Base-by-base conservation (phyloP, 2,113 vertebrate species). In the Aramus guarauna region DNA sequence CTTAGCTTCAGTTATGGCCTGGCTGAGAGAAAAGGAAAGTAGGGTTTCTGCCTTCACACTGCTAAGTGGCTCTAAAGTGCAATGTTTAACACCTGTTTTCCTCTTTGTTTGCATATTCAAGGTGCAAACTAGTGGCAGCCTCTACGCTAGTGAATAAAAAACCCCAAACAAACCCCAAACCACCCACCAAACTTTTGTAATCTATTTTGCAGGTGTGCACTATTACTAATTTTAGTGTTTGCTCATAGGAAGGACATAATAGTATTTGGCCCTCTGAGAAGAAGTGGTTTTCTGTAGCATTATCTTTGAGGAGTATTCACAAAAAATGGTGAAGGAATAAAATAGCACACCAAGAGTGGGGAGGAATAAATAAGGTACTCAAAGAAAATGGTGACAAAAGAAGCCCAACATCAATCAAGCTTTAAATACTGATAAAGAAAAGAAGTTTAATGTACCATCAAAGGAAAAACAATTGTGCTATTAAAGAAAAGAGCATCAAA, bases 401-500 rank as follows among this genome's bases (percentile, higher is more conserved):
- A 75, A 94, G 72, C 69, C 26, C 32, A 91, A 78, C 47, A 87
- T 85, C 88, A 93, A 94, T 85, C 80, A 84, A 85, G 88, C 52
- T 90, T 95, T 74, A 97, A 97, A 85, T 67, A 53, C 15, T 59
- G 67, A 67, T 92, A 93, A 94, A 96, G 34, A 50, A 52, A 89
- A 85, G 66, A 85, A 85, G 73, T 95, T 84, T 22, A 64, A 88
- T 9, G 12, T 76, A 30, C 48, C 48, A 96, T 93, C 83, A 97
- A 94, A 96, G 76, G 76, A 77, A 92, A 88, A 97, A 80, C 90
- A 97, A 85, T 71, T 88, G 15, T 55, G 17, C 16, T 91, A 67
- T 72, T 95, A 92, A 95, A 92, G 56, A 80, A 94, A 96, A 95
- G 18, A 72, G 1, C 71, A 43, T 97, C 43, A 95, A 95, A 97